phyloP scores from a whole-genome alignment of 2,113 vertebrate species.

The Eulacestoma nigropectus region DNA sequence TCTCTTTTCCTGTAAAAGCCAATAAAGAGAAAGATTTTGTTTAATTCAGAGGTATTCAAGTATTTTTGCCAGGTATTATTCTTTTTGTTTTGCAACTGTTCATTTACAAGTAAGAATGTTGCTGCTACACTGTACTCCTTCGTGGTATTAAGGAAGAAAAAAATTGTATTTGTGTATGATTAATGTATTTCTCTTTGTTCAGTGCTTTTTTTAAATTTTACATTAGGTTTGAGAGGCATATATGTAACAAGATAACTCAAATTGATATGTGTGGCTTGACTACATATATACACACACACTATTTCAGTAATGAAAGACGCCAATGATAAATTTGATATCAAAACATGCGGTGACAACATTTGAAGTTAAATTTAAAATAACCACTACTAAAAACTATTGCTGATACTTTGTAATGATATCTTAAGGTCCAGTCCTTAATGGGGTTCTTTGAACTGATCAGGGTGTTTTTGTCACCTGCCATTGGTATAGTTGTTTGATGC shows the following conservation, averaged over 20 bases:
- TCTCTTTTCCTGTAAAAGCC: not conserved
- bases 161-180: not conserved
- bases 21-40: not conserved
- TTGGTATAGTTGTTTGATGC: not conserved
- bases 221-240: not conserved
- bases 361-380: not conserved
- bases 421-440: not conserved
- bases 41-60: not conserved
- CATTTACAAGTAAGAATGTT: not conserved
- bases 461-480: not conserved
- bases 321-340: not conserved
- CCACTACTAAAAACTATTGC: not conserved
- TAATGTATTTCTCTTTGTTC: not conserved
- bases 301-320: not conserved
- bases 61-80: not conserved
- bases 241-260: not conserved
- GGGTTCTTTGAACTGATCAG: not conserved
- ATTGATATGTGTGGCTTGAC: not conserved
- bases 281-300: not conserved
- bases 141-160: not conserved
- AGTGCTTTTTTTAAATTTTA: not conserved
- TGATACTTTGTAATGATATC: not conserved
- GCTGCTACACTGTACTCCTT: not conserved
- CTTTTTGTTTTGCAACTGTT: not conserved
- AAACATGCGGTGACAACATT: not conserved